Base-by-base conservation (phyloP, 2,797 vertebrate species). In the Sebastes cheni region DNA sequence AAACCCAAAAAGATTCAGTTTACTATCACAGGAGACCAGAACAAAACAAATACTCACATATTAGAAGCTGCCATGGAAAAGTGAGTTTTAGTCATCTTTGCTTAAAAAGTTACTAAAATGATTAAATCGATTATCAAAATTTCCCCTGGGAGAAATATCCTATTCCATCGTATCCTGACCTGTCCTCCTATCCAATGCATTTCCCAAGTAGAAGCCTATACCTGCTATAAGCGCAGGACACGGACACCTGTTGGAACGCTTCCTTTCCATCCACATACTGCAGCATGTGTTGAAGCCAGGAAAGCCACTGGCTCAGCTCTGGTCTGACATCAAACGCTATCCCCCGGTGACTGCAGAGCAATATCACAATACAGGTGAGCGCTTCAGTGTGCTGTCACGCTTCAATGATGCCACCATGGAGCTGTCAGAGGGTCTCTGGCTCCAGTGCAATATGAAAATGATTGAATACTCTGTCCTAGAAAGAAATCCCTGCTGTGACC, bases 371-470 rank as follows among this genome's bases (percentile, higher is more conserved):
- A 79, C 36, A 81, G 77, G 75, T 79, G 67, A 75, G 34, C 9
- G 60, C 73, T 77, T 78, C 60, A 36, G 50, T 64, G 60, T 29
- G 34, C 52, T 8, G 61, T 77, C 79, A 88, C 81, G 20, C 76
- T 50, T 87, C 80, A 86, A 2, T 42, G 50, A 62, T 30, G 75
- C 70, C 70, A 36, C 77, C 36, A 36, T 34, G 72, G 42, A 59
- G 75, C 67, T 73, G 72, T 77, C 87, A 81, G 46, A 59, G 27
- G 32, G 11, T 71, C 16, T 69, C 22, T 75, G 65, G 67, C 85
- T 76, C 73, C 81, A 54, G 65, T 79, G 81, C 67, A 86, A 83
- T 13, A 64, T 23, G 58, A 66, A 87, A 83, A 65, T 67, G 81
- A 90, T 66, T 55, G 65, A 85, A 42, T 42, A 25, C 34, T 68